Base-by-base conservation (phyloP, 1,140 invertebrate species). In the Triops longicaudatus region DNA sequence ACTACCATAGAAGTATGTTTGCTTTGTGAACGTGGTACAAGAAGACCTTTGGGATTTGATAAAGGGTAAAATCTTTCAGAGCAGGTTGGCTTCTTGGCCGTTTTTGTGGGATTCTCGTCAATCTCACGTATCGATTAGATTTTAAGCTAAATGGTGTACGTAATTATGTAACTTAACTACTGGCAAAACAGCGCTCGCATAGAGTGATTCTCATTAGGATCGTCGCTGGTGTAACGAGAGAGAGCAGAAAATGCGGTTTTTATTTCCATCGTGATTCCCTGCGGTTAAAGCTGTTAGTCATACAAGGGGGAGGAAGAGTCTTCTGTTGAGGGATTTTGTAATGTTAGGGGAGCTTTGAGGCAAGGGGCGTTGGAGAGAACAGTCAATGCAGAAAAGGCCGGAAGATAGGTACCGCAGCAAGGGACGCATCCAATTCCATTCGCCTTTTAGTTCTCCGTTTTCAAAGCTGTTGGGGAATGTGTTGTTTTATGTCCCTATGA, bases 1-100 rank as follows among this genome's bases (percentile, higher is more conserved):
- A 63, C 50, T 63, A 17, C 50, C 14, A 63, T 63, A 63, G 50
- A n/a, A 22, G 50, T n/a, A 63, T 63, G 50, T 63, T 63, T 63
- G 50, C 50, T 63, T 63, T 63, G 22, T 63, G 50, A 22, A 22
- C 22, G 50, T 63, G 50, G 50, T 63, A 6, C 9, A 14, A 63
- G 14, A 63, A 17, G 14, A 10, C 1, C 50, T 22, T 63, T 9
- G 50, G 50, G 50, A 63, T 22, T 63, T 63, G 10, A 63, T 14
- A 0, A 63, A 63, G 50, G 31, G 50, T 6, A 63, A 63, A 63
- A 63, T 63, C 50, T 9, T 14, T 17, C 14, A 17, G 22, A 63
- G 17, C 50, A 63, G 50, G 50, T 63, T 63, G 50, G 50, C 17
- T 17, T 5, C 14, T 63, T 63, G 50, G 17, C 3, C 50, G 14